These are phyloP conservation scores for Heliconius cydno DNA, from an alignment of 2,888 invertebrate genomes.

Conservation along the genomic window DNA sequence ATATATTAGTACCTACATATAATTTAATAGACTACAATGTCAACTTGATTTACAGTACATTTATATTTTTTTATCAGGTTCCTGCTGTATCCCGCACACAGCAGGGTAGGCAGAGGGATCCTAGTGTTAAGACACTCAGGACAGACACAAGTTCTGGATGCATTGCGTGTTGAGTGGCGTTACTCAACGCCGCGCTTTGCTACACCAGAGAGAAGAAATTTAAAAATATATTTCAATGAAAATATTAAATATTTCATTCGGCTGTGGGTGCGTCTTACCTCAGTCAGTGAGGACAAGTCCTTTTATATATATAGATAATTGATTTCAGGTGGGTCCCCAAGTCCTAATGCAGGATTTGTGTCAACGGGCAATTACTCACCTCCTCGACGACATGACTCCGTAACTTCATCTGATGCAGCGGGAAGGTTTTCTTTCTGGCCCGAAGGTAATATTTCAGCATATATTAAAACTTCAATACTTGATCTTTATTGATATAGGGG, in stretches of 20 bases:
- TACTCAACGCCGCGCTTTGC: too few species aligned
- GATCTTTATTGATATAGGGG: too few species aligned
- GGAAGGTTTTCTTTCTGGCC: slow-evolving; percentile 75
- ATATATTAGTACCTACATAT: background rate
- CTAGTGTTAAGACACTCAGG: too few species aligned
- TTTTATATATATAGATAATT: background rate
- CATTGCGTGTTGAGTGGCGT: background rate
- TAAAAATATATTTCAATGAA: too few species aligned
- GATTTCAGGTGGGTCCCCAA: slow-evolving; percentile 69
- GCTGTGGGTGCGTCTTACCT: too few species aligned
- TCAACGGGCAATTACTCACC: slow-evolving; percentile 71
- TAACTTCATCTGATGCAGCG: slow-evolving; percentile 70
- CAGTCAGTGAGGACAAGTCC: too few species aligned
- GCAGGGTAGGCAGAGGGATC: too few species aligned
- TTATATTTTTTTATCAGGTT: background rate
- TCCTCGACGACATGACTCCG: slow-evolving; percentile 71
- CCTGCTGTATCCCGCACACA: too few species aligned
- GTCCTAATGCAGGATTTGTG: slow-evolving; percentile 69
- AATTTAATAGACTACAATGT: background rate
- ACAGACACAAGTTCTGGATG: too few species aligned
- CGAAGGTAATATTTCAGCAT: slow-evolving; percentile 61
- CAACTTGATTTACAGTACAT: slow-evolving; percentile 2
- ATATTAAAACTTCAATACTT: too few species aligned
- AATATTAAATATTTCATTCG: too few species aligned
- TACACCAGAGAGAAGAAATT: too few species aligned